Evolutionary conservation across 2,797 vertebrate genomes (phyloP), one percentile per base, ranked within the genome.

Genomic region (Lutra lutra): DNA sequence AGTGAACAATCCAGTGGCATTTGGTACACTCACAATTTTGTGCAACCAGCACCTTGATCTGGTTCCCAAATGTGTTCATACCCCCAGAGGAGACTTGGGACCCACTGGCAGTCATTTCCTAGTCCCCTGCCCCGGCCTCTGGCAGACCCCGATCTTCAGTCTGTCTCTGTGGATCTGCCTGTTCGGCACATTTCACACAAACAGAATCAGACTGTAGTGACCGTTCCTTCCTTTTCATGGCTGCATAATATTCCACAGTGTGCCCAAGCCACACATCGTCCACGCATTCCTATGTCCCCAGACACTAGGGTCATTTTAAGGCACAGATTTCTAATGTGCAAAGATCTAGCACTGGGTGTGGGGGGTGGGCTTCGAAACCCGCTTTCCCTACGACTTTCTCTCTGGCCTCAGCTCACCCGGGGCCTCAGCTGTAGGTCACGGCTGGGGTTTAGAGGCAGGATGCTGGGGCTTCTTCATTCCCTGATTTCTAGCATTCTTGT

Each of bases 341-440:
- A 23, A 46, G 40, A 13, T 62, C 5, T 7, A 14, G 27, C 4
- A 46, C 21, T 3, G 4, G 11, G 38, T 23, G 32, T 32, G 5
- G 29, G 13, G 25, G 17, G 3, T 20, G 18, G 62, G 10, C 8
- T 21, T 43, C 56, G 13, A 11, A 66, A 32, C 2, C 6, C 13
- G 18, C 66, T 5, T 60, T 62, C 35, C 56, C 54, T 43, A 2
- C 4, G 23, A 38, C 20, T 11, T 20, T 35, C 18, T 29, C 25
- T 11, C 18, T 12, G 7, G 8, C 21, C 11, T 25, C 13, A 4
- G 35, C 29, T 32, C 14, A 40, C 40, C 17, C 0, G 32, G 56
- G 11, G 46, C 9, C 8, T 92, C 14, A 1, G 8, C 23, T 0
- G 35, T 9, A 23, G 32, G 15, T 21, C 43, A 35, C 1, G 5